These are phyloP conservation scores for Agonopterix subpropinquella DNA, from an alignment of 2,888 invertebrate genomes.

Conservation along the genomic window DNA sequence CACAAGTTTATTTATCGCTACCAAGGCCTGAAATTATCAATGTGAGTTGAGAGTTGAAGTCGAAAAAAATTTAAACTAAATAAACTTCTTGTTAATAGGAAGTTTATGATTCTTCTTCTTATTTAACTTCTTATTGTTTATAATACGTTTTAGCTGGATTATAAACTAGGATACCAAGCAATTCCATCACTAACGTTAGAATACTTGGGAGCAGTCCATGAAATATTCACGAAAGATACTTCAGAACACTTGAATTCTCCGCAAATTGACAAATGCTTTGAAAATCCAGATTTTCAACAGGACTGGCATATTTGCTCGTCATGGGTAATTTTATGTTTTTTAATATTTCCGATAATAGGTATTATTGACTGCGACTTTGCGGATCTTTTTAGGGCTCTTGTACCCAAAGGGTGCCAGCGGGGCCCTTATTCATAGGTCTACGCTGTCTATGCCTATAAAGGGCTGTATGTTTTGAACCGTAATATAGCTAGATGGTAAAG, in stretches of 20 bases:
- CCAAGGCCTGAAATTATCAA: slow-evolving; percentile 48
- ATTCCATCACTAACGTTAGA: slow-evolving; percentile 53
- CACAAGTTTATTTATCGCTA: slow-evolving; percentile 73
- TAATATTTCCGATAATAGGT: too few relatives aligned
- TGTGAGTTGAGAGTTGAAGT: slow-evolving; percentile 22
- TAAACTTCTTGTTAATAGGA: neutral
- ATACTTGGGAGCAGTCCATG: slow-evolving; percentile 50
- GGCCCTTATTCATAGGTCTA: too few relatives aligned
- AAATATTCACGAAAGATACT: slow-evolving; percentile 36
- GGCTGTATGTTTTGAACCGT: too few relatives aligned
- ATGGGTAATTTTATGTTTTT: slow-evolving; percentile 32
- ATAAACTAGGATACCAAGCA: slow-evolving; percentile 63
- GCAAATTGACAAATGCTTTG: slow-evolving; percentile 50
- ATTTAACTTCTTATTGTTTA: neutral
- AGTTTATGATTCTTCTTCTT: too few relatives aligned
- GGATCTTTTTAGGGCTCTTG: too few relatives aligned
- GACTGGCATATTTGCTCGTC: slow-evolving; percentile 59
- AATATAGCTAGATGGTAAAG: too few relatives aligned
- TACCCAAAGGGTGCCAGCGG: too few relatives aligned
- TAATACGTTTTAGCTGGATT: slow-evolving; percentile 32
- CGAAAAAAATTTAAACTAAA: neutral
- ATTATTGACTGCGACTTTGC: too few relatives aligned
- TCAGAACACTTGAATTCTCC: slow-evolving; percentile 51
- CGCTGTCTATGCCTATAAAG: too few relatives aligned
- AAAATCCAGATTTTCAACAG: slow-evolving; percentile 44